These are phyloP conservation scores for Sphaeramia orbicularis DNA, from an alignment of 2,797 vertebrate genomes.

Conservation along the genomic window DNA sequence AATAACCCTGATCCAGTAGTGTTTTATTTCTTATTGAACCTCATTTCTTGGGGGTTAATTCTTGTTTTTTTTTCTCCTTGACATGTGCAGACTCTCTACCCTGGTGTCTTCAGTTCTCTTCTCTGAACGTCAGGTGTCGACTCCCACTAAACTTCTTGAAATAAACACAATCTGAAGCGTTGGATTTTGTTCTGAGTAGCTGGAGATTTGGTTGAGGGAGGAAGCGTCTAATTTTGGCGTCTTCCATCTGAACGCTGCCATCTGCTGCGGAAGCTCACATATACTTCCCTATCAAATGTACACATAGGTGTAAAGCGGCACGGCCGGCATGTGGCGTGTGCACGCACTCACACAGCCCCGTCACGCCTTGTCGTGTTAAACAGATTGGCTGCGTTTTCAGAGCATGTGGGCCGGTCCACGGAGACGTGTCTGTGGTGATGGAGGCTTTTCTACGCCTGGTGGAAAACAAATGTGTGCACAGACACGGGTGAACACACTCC, in stretches of 20 bases:
- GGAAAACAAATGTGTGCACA: conserved; percentile 68
- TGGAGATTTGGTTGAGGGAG: conserved; percentile 6
- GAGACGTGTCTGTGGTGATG: conserved; percentile 85
- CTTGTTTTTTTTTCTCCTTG: no score
- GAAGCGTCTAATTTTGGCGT: conserved; percentile 6
- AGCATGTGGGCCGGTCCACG: conserved; percentile 83
- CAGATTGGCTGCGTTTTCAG: conserved; percentile 85
- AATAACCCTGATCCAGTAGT: no score
- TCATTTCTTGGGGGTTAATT: no score
- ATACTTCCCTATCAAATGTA: conserved; percentile 55
- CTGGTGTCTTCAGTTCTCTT: no score
- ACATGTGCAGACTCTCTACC: no score
- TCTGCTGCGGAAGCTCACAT: conserved; percentile 44
- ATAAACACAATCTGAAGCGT: background rate
- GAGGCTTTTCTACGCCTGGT: conserved; percentile 74
- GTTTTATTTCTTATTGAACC: no score
- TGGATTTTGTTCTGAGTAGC: background rate
- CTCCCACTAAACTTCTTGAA: background rate
- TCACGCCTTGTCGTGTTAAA: conserved; percentile 59
- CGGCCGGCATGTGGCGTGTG: conserved; percentile 1
- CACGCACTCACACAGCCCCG: conserved; percentile 8
- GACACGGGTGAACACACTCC: conserved; percentile 46
- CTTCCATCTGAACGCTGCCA: conserved; percentile 17
- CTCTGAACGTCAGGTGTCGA: background rate
- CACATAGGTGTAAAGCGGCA: conserved; percentile 65